Percentiles rank a stretch among this genome's conserved stretches.
phyloP scores from a whole-genome alignment of 2,888 invertebrate genomes.

The Miltochrista miniata region DNA sequence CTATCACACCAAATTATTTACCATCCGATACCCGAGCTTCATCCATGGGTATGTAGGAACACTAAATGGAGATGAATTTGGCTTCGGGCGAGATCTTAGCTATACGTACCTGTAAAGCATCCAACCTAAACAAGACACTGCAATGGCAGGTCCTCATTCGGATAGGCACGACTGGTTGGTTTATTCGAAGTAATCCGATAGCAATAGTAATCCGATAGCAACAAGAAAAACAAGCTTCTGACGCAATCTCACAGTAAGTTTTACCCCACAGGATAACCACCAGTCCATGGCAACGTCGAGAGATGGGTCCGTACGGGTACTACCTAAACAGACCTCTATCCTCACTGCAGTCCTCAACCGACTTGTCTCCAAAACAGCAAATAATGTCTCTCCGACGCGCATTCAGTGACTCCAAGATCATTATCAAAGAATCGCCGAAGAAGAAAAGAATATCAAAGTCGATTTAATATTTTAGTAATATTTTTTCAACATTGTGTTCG shows the following conservation, averaged over 20 bases:
- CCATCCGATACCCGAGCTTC: too few relatives aligned
- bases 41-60: too few relatives aligned
- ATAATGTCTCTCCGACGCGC: constrained; percentile 53
- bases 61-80: too few relatives aligned
- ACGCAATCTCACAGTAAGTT: not conserved
- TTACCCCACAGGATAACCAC: constrained; percentile 77
- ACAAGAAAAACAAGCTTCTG: too few relatives aligned
- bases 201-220: too few relatives aligned
- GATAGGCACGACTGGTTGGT: too few relatives aligned
- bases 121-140: too few relatives aligned
- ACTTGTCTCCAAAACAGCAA: constrained; percentile 40
- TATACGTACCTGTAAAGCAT: too few relatives aligned
- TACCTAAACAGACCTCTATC: constrained; percentile 79
- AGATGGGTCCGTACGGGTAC: constrained; percentile 85
- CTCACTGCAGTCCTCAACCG: constrained; percentile 46
- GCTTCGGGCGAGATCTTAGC: too few relatives aligned
- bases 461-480: constrained; percentile 41
- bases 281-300: constrained; percentile 82
- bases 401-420: constrained; percentile 66
- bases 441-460: constrained; percentile 73
- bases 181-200: too few relatives aligned
- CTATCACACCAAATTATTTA: too few relatives aligned
- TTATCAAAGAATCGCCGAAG: constrained; percentile 59
- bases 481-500: not conserved
- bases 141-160: too few relatives aligned